These are phyloP conservation scores for Neoarius graeffei DNA, from an alignment of 2,113 vertebrate genomes.

Conservation along the genomic window DNA sequence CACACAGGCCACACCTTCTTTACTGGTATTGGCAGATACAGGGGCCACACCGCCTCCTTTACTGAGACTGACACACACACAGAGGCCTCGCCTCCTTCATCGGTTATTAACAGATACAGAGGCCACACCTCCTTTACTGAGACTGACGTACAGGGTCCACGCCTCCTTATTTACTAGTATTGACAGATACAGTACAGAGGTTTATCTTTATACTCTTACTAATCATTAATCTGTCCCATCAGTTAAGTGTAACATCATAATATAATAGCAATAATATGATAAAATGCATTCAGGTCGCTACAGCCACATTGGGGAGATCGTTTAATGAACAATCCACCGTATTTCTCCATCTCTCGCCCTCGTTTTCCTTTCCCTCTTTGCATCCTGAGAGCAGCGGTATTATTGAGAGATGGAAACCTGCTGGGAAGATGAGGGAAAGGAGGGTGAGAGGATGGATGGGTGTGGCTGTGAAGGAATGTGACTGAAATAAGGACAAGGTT, in stretches of 20 bases:
- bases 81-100: no score
- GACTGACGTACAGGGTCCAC: background rate
- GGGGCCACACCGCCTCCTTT: background rate
- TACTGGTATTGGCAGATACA: background rate
- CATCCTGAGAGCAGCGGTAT: constrained; percentile 1
- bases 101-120: background rate
- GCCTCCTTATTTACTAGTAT: background rate
- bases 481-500: constrained; percentile 17
- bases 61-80: background rate
- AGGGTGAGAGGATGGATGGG: background rate
- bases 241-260: background rate
- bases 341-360: constrained; percentile 23
- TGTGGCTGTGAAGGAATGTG: constrained; percentile 19
- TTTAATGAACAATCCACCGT: constrained; percentile 3
- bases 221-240: background rate
- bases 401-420: constrained; percentile 1
- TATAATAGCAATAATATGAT: background rate
- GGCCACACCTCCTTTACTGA: background rate
- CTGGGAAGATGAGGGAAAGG: constrained; percentile 15
- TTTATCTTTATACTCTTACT: background rate
- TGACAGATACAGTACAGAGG: background rate
- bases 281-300: background rate
- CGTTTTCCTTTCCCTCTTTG: constrained; percentile 35
- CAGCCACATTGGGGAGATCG: constrained; percentile 17
- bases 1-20: background rate